A percentile compares a stretch with the other conserved stretches of the same genome.
phyloP scores from a whole-genome alignment of 2,888 invertebrate species.

The Nephrocerus scutellatus region DNA sequence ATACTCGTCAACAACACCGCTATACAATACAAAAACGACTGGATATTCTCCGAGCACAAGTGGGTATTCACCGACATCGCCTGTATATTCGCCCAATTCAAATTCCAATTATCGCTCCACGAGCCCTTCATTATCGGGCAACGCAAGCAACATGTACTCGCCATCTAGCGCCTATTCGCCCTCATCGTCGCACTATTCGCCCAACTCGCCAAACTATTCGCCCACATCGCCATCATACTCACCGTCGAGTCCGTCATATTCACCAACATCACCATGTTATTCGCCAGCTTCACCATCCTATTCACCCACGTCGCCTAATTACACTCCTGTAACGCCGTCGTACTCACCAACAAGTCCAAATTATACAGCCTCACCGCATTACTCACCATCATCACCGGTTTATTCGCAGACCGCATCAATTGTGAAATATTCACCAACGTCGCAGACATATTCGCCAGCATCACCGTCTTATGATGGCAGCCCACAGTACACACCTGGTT shows the following conservation, averaged over 20 bases:
- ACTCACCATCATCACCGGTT: slow-evolving; percentile 64
- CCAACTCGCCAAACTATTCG: slow-evolving; percentile 74
- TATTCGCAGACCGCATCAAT: slow-evolving; percentile 72
- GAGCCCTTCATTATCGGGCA: slow-evolving; percentile 58
- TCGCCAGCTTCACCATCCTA: slow-evolving; percentile 65
- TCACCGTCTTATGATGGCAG: slow-evolving; percentile 72
- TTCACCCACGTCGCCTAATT: slow-evolving; percentile 59
- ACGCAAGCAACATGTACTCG: slow-evolving; percentile 45
- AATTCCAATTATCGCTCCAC: slow-evolving; percentile 61
- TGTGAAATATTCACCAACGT: slow-evolving; percentile 72
- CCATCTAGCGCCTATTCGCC: slow-evolving; percentile 65
- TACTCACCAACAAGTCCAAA: slow-evolving; percentile 55
- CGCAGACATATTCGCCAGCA: slow-evolving; percentile 76
- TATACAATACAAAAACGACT: slow-evolving; percentile 73
- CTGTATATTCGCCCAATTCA: slow-evolving; percentile 57
- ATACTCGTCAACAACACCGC: slow-evolving; percentile 69
- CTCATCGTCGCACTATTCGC: slow-evolving; percentile 69
- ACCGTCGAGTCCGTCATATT: slow-evolving; percentile 73
- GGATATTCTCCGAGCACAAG: slow-evolving; percentile 77
- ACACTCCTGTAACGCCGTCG: slow-evolving; percentile 61
- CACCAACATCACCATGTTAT: slow-evolving; percentile 68
- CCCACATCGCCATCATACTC: slow-evolving; percentile 74
- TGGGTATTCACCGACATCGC: slow-evolving; percentile 78
- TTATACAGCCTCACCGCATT: slow-evolving; percentile 52
- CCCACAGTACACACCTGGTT: slow-evolving; percentile 79